Evolutionary conservation across 2,888 invertebrate species (phyloP), one percentile per base, ranked within the genome.

Genomic region (Orgyia antiqua): DNA sequence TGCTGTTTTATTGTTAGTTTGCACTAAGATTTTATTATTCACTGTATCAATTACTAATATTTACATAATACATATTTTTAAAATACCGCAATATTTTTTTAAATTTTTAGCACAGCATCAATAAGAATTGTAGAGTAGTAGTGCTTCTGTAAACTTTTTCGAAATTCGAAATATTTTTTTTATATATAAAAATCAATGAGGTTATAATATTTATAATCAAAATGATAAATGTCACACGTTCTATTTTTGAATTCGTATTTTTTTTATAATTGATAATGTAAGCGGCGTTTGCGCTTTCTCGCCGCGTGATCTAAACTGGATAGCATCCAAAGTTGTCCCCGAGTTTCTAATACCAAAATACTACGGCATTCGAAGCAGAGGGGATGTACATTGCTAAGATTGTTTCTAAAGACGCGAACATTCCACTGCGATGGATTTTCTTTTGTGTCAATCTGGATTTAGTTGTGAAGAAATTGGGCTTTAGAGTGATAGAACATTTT

Each of bases 281-380:
- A 48, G 29, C 44, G 48, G 51, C 63, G 66, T 68, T 64, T 62
- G 61, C 57, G 64, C 67, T 53, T 58, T 52, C 48, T 46, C 54
- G 53, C 46, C 63, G 61, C 66, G 55, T 58, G 65, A 58, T 56
- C 57, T 56, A 62, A 62, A 83, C 84, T 86, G 84, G 84, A 80
- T 68, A 66, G 58, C 58, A 51, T 82, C 82, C 83, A 83, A 84
- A 77, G 75, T 64, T 82, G 80, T 86, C 83, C 73, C 78, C 65
- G 68, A 63, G 57, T 60, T 60, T 72, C 69, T 60, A 73, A 75
- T 77, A 83, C 84, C 68, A 47, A 86, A 84, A 86, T 83, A 83
- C 74, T 59, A 67, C 70, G 67, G 69, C 59, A 73, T 69, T 62
- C 47, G 64, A 51, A 42, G 58, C 72, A 79, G 70, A 73, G 65